These are phyloP conservation scores for Drosophila parvula DNA, from an alignment of 1,140 invertebrate species.

Conservation along the genomic window DNA sequence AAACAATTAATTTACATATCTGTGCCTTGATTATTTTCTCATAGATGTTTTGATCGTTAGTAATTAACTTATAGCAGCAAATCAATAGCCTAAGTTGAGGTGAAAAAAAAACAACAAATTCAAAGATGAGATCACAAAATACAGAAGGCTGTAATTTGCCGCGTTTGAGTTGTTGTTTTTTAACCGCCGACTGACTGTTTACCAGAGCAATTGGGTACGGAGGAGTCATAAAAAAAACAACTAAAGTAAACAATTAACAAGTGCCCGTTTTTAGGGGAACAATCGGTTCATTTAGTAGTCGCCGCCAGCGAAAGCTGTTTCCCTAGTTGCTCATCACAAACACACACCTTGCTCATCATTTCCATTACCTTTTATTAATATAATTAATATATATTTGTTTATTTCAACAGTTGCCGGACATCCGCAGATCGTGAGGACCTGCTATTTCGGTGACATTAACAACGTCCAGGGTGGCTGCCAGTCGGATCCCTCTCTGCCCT, in stretches of 20 bases:
- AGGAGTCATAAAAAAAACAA: slow-evolving; percentile 11
- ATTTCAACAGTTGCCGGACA: slow-evolving; percentile 58
- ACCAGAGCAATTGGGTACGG: slow-evolving; percentile 15
- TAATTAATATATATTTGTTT: not conserved
- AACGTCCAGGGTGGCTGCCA: slow-evolving; percentile 67
- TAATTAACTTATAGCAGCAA: not conserved
- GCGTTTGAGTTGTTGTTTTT: not conserved
- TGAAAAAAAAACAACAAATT: not conserved
- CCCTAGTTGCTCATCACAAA: slow-evolving; percentile 19
- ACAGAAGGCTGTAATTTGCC: not conserved
- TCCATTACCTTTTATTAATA: not conserved
- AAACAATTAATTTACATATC: slow-evolving; percentile 5
- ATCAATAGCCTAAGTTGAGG: slow-evolving; percentile 1
- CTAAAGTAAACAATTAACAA: slow-evolving; percentile 36
- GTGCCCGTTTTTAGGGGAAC: slow-evolving; percentile 9
- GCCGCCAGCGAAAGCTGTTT: slow-evolving; percentile 48
- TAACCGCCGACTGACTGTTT: slow-evolving; percentile 1
- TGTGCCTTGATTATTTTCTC: not conserved
- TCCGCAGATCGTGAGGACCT: slow-evolving; percentile 71
- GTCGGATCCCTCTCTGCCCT: slow-evolving; percentile 71
- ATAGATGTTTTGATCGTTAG: slow-evolving; percentile 21
- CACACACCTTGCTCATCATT: slow-evolving; percentile 18
- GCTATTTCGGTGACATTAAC: slow-evolving; percentile 71
- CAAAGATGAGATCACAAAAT: slow-evolving; percentile 18
- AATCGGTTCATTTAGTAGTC: slow-evolving; percentile 34